Evolutionary conservation across 2,797 vertebrate genomes (phyloP), one percentile per base, ranked within the genome.

Genomic region (Arnoldichthys spilopterus): DNA sequence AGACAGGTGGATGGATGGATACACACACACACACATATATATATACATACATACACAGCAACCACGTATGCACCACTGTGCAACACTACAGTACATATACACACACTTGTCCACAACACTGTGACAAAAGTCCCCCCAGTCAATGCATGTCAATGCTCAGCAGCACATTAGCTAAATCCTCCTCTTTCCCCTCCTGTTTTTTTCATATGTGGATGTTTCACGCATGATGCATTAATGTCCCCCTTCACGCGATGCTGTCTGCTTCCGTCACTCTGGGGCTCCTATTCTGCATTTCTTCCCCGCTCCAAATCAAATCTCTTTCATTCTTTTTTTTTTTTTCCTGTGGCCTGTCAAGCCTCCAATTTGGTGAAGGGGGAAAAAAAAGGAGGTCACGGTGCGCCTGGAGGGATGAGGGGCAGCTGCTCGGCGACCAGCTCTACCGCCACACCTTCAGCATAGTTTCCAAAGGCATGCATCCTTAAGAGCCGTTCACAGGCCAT

Each of bases 371-470:
- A 69, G 74, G 90, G 90, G 91, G 88, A 86, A 89, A 90, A 91
- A n/a, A 91, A 94, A 94, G 86, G 89, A 93, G 93, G 92, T 92
- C 92, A 92, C 76, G 30, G 54, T 83, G 83, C 67, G 87, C 89
- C 92, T 90, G 84, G 86, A 91, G 93, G 91, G 89, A 89, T 89
- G 83, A 86, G 87, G 87, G 91, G 87, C 90, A 94, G 93, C 91
- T 94, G 91, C 91, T 93, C 87, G 78, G 89, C 93, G 92, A 91
- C 92, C 91, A 86, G 87, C 84, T 75, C 83, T 75, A 83, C 83
- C 92, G 92, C 92, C 89, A 92, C 66, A 74, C 79, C 79, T 85
- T 69, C 59, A 88, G 83, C 87, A 83, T 86, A 76, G 75, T 53
- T 84, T 89, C 87, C 75, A 32, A n/a, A 64, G 58, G 81, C 59